Conservation (phyloP, 2,113 vertebrate genomes). For the Maccullochella peelii region DNA sequence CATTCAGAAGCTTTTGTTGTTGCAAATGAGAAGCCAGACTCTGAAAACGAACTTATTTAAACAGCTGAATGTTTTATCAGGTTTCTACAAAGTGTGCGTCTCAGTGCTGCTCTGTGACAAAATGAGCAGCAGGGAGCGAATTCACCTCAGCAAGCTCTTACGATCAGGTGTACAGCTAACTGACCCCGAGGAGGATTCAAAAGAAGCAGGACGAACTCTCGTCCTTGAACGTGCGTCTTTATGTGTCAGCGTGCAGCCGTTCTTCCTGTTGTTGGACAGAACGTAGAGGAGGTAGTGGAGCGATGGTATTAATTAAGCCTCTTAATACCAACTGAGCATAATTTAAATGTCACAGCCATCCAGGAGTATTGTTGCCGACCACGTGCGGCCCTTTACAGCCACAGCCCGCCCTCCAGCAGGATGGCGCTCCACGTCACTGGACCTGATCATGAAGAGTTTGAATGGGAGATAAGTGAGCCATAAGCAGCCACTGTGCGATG, state of each 20-base stretch:
- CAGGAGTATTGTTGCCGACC: background rate
- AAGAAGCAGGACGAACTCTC: background rate
- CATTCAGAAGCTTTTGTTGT: too few species aligned
- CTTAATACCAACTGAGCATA: background rate
- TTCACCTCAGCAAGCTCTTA: too few species aligned
- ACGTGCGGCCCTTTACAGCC: background rate
- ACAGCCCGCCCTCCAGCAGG: background rate
- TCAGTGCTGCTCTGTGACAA: too few species aligned
- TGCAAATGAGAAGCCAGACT: too few species aligned
- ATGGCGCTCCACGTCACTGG: background rate
- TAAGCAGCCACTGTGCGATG: background rate
- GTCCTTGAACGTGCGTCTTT: too few species aligned
- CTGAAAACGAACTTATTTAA: too few species aligned
- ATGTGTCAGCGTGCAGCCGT: too few species aligned
- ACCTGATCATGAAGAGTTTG: background rate
- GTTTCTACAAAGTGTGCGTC: too few species aligned
- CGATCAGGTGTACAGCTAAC: background rate
- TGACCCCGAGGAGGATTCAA: background rate
- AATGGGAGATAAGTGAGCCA: background rate
- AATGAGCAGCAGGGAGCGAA: too few species aligned
- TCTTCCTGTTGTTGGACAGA: background rate
- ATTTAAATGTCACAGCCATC: background rate
- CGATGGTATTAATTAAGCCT: background rate
- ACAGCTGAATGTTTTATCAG: too few species aligned
- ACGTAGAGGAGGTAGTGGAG: too few species aligned